Evolutionary conservation across 2,888 invertebrate genomes (phyloP), one percentile per base, ranked within the genome.

Genomic region (Calameuta filiformis): DNA sequence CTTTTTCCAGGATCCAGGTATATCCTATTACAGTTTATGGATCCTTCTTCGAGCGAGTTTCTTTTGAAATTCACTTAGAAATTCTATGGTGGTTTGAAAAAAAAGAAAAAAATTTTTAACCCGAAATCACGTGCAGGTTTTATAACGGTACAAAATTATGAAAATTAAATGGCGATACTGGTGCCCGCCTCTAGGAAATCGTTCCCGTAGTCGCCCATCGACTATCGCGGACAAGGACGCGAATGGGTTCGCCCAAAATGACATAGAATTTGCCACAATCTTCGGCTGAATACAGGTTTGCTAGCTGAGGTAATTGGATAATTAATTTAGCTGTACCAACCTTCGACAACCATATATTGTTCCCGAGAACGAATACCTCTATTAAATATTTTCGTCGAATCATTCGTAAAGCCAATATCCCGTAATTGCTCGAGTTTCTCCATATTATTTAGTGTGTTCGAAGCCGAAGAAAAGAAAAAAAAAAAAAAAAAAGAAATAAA

Each of bases 261-360:
- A 88, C 85, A 88, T 84, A 81, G 83, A 84, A 84, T 84, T 84
- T 83, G 80, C 77, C 73, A 75, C 78, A 76, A 81, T 79, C 82
- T 76, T 75, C 73, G 33, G 76, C 84, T 80, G 83, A 84, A 83
- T 79, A 83, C 35, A 31, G 71, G 71, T 71, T 71, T 34, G 71
- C 71, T 34, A 34, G 71, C 31, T 2, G 23, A 31, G 15, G 71
- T 71, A 71, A 71, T 71, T 31, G 71, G 34, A 34, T 30, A 71
- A 71, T 71, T 71, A 71, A 71, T 71, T 71, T 71, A 34, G 33
- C 71, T 31, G 56, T 56, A 23, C 56, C 56, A 56, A 56, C 56
- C 56, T 56, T 23, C 23, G 56, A 56, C 23, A 56, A 56, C 56
- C 56, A 23, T 56, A 56, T 56, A 56, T 56, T 56, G 56, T 23